These are phyloP conservation scores for Eurystomus gularis DNA, from an alignment of 2,113 vertebrate genomes.

Conservation along the genomic window DNA sequence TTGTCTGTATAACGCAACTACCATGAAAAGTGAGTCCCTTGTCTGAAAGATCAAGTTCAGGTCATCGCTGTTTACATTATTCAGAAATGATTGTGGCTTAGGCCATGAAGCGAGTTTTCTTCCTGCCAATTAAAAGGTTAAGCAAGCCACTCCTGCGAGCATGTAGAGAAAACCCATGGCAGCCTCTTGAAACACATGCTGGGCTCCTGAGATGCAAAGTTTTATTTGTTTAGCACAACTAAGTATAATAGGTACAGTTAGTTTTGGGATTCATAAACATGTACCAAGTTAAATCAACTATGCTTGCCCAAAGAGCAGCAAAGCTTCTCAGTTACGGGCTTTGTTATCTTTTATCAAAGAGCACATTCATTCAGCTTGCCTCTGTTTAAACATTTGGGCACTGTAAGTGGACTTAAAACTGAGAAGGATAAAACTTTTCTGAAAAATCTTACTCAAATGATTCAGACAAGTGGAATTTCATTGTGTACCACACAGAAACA, in stretches of 20 bases:
- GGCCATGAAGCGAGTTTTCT: conserved; percentile 13
- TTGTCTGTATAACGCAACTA: neutral
- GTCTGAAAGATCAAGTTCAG: conserved; percentile 58
- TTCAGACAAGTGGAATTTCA: conserved; percentile 29
- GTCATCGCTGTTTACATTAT: conserved; percentile 50
- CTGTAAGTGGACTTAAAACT: conserved; percentile 53
- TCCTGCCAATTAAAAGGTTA: conserved; percentile 44
- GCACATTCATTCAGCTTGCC: conserved; percentile 52
- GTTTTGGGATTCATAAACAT: conserved; percentile 34
- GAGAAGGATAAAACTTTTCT: conserved; percentile 54
- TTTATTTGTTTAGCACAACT: conserved; percentile 37
- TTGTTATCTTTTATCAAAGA: conserved; percentile 66
- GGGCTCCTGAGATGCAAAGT: conserved; percentile 9
- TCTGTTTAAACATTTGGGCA: conserved; percentile 51
- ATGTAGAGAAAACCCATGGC: neutral
- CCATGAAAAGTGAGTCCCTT: conserved; percentile 22
- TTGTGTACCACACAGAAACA: neutral
- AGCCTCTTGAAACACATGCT: neutral
- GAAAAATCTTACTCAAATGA: conserved; percentile 45
- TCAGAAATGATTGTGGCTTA: neutral
- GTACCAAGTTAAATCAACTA: conserved; percentile 42
- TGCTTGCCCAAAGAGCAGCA: conserved; percentile 6
- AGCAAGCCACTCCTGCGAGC: neutral
- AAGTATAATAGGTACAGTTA: conserved; percentile 12
- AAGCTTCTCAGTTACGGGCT: conserved; percentile 52